Conservation (phyloP, 64 coral and sea anemone species). For the Pocillopora verrucosa region DNA sequence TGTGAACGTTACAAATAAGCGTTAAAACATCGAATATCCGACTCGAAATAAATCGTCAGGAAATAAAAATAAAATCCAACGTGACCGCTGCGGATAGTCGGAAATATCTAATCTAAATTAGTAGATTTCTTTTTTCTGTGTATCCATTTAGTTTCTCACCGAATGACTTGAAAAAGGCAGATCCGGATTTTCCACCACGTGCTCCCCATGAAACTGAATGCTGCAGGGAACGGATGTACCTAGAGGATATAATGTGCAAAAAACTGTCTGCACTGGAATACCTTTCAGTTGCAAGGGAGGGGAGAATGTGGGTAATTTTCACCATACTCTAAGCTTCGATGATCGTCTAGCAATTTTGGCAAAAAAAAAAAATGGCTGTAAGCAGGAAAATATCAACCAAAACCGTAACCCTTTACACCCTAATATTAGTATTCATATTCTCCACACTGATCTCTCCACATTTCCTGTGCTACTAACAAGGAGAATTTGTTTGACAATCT, state of each 20-base stretch:
- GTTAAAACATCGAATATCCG: too few species aligned
- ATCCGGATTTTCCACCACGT: slow-evolving; percentile 86
- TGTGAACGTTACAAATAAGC: too few species aligned
- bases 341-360: too few species aligned
- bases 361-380: too few species aligned
- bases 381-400: too few species aligned
- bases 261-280: neutral
- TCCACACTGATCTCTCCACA: too few species aligned
- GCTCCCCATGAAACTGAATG: slow-evolving; percentile 90
- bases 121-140: too few species aligned
- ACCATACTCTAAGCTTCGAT: neutral
- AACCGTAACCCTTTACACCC: too few species aligned
- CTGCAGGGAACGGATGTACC: slow-evolving; percentile 89
- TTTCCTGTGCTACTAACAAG: too few species aligned
- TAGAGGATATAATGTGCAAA: slow-evolving; percentile 20
- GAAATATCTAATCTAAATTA: too few species aligned
- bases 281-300: neutral
- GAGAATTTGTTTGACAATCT: too few species aligned
- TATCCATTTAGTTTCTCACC: slow-evolving; percentile 33
- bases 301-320: neutral
- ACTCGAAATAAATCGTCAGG: neutral
- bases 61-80: neutral
- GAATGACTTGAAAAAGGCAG: slow-evolving; percentile 85
- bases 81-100: neutral
- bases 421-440: too few species aligned